phyloP scores from a whole-genome alignment of 2,113 vertebrate species.

The Sylvia atricapilla region DNA sequence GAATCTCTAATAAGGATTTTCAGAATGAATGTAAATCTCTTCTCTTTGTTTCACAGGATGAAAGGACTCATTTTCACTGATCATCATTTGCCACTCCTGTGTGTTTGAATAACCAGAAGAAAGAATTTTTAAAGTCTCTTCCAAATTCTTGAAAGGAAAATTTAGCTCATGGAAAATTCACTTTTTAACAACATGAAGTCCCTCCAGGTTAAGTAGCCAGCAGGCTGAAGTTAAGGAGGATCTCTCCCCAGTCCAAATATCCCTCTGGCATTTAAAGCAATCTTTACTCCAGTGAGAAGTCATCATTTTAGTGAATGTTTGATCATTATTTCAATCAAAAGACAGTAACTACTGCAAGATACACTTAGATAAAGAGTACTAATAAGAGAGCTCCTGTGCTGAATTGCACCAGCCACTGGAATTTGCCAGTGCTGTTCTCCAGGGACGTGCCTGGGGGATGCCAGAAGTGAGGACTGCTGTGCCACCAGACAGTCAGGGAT shows the following conservation, averaged over 20 bases:
- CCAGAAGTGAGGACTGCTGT: neutral
- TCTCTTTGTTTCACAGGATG: neutral
- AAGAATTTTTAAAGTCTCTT: neutral
- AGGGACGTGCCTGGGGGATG: neutral
- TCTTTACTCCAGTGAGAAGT: neutral
- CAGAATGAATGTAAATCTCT: neutral
- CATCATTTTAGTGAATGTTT: neutral
- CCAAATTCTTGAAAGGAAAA: neutral
- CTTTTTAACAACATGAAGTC: neutral
- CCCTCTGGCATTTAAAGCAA: neutral
- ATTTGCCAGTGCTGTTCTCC: neutral
- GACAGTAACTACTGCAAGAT: neutral
- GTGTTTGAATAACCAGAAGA: conserved; percentile 4
- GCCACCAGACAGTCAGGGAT: neutral
- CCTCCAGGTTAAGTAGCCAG: neutral
- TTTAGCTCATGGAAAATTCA: neutral
- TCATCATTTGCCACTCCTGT: neutral
- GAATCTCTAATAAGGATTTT: neutral
- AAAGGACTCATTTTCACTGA: neutral
- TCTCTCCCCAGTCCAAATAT: neutral
- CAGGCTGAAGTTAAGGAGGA: neutral
- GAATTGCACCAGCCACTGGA: neutral
- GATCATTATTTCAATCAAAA: conserved; percentile 1
- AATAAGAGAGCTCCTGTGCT: neutral
- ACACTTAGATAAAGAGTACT: neutral